Base-by-base conservation (phyloP, 2,797 vertebrate species). In the Sardinella longiceps region DNA sequence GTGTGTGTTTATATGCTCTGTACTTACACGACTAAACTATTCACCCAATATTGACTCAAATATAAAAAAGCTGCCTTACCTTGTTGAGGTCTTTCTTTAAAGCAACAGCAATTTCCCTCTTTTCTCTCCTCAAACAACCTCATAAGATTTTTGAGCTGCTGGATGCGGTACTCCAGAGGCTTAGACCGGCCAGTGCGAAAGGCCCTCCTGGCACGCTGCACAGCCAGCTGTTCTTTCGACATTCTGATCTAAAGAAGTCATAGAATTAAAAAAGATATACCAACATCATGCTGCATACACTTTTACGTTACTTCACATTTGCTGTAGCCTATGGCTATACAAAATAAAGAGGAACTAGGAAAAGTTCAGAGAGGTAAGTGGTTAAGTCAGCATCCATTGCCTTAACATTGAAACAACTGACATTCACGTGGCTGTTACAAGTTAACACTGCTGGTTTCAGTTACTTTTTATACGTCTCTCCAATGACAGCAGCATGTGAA, bases 11-110 rank as follows among this genome's bases (percentile, higher is more conserved):
- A 5, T 51, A n/a, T n/a, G n/a, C n/a, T n/a, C 46, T 10, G 46
- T 7, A 45, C 43, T 7, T 48, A 48, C 46, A 66, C 30, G 30
- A 18, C 30, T 10, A 66, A 66, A 66, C 28, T 12, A 84, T 77
- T 53, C 28, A 23, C 58, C 60, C 28, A 53, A 30, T 23, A 28
- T 10, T 50, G 23, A 10, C 45, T 30, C 3, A 56, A 46, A 48
- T 7, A 14, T n/a, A 30, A 84, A 80, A 66, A 23, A 15, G 5
- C 20, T 14, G 10, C 53, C 89, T 89, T 82, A 98, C 97, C 96
- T 95, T 97, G 85, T 93, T 92, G 28, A 98, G 95, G 87, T 99
- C 97, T 0, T 96, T 96, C 23, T 94, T 95, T 80, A 97, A 80
- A 0, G 97, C 97, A 0, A 91, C 89, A 0, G 89, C 43, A 28